Conservation (phyloP, 2,888 invertebrate species). For the Galerucella calmariensis region DNA sequence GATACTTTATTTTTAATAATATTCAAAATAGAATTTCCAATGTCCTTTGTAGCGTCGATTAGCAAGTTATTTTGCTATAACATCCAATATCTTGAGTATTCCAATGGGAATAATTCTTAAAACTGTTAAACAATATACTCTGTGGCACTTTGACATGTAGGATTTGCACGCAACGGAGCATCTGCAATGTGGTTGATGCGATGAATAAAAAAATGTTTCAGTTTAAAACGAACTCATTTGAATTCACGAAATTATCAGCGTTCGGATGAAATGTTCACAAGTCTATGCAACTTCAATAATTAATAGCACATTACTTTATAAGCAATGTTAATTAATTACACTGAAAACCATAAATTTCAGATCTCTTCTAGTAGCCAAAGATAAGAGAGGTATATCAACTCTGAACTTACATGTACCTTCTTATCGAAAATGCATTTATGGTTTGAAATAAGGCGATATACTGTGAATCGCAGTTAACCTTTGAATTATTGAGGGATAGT, state of each 20-base stretch:
- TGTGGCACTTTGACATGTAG: no score
- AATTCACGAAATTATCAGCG: background rate
- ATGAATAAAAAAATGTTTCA: no score
- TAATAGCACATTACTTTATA: background rate
- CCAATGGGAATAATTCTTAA: no score
- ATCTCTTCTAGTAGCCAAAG: conserved; percentile 24
- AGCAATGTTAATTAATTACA: background rate
- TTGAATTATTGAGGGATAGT: conserved; percentile 1
- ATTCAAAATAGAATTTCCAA: no score
- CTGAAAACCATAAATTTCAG: conserved; percentile 36
- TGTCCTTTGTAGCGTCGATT: no score
- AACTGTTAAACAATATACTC: no score
- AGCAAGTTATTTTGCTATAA: no score
- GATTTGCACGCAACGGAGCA: no score
- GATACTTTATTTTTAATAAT: no score
- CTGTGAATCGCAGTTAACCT: background rate
- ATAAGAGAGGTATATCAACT: conserved; percentile 20
- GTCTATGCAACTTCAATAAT: background rate
- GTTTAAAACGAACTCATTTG: background rate
- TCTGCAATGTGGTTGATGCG: no score
- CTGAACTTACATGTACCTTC: background rate
- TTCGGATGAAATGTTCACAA: background rate
- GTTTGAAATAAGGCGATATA: background rate
- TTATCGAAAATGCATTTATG: conserved; percentile 11
- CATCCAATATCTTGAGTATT: no score